Base-by-base conservation (phyloP, 2,113 vertebrate species). In the Kryptolebias marmoratus region DNA sequence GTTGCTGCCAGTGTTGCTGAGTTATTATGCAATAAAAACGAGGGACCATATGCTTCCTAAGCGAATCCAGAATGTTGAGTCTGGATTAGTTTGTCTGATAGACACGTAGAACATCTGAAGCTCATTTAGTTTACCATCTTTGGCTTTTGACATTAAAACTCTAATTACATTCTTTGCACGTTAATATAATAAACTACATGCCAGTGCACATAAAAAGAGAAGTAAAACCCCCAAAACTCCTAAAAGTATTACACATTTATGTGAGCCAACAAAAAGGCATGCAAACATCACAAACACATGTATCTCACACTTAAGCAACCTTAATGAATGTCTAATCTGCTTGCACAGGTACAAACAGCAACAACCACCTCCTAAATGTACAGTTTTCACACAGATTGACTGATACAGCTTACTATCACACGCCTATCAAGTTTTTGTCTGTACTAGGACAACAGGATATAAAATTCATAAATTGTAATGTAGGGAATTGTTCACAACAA, bases 1-100 rank as follows among this genome's bases (percentile, higher is more conserved):
- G 52, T 77, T 61, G 48, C 71, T 79, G 79, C 73, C 10, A 4
- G 13, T 67, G 45, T 72, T 47, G 32, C 66, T 74, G 72, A 87
- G 73, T 84, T 75, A 87, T 87, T 77, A 74, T 65, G 62, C 69
- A 81, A 74, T 71, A 73, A 54, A 54, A 63, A 49, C 76, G 31
- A 68, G 81, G 28, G 27, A 79, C 79, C 81, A 75, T 77, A 73
- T 83, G 80, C 64, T 71, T 74, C 69, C 66, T 76, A 59, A 68
- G 72, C 71, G 44, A 55, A 77, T 72, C 58, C 78, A 71, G 44
- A 59, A 61, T 69, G 28, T 54, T 73, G 56, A 68, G 54, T 73
- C 56, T 69, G 32, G 14, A 71, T 82, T 32, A 45, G 28, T 55
- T 64, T 64, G 57, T 68, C 22, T 72, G 71, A 36, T 28, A 47